Conservation (phyloP, 2,888 invertebrate species). For the Tholera decimalis region DNA sequence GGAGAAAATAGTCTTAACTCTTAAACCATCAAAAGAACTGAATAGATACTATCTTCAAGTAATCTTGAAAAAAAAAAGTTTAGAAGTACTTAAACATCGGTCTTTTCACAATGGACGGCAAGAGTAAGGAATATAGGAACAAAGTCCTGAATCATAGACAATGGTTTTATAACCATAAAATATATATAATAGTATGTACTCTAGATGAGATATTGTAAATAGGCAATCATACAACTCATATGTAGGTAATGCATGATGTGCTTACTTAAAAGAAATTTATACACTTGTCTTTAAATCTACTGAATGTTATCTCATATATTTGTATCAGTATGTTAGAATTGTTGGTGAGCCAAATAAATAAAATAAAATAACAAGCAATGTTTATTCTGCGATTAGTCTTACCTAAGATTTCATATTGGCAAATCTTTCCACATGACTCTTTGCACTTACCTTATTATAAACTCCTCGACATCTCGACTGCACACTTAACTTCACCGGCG, state of each 20-base stretch:
- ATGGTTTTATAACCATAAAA: too few relatives aligned
- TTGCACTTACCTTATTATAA: slow-evolving; percentile 52
- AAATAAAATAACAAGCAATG: slow-evolving; percentile 35
- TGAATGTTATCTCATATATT: too few relatives aligned
- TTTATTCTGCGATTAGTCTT: slow-evolving; percentile 26
- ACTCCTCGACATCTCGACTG: slow-evolving; percentile 21
- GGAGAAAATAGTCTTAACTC: background rate
- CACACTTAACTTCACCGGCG: slow-evolving; percentile 48
- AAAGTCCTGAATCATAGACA: slow-evolving; percentile 35
- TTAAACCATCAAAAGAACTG: background rate
- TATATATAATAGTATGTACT: too few relatives aligned
- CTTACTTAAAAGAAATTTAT: too few relatives aligned
- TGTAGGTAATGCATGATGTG: too few relatives aligned
- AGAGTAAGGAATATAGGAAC: slow-evolving; percentile 23
- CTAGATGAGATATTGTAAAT: too few relatives aligned
- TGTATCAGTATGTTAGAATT: too few relatives aligned
- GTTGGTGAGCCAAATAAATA: too few relatives aligned
- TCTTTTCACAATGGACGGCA: background rate
- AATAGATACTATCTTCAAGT: background rate
- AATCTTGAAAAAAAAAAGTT: background rate
- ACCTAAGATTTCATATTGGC: slow-evolving; percentile 29
- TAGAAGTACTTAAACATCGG: background rate
- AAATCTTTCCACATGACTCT: slow-evolving; percentile 49
- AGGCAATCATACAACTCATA: too few relatives aligned
- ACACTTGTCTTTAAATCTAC: too few relatives aligned